phyloP scores from a whole-genome alignment of 2,113 vertebrate species.

The Rhinoptilus africanus region DNA sequence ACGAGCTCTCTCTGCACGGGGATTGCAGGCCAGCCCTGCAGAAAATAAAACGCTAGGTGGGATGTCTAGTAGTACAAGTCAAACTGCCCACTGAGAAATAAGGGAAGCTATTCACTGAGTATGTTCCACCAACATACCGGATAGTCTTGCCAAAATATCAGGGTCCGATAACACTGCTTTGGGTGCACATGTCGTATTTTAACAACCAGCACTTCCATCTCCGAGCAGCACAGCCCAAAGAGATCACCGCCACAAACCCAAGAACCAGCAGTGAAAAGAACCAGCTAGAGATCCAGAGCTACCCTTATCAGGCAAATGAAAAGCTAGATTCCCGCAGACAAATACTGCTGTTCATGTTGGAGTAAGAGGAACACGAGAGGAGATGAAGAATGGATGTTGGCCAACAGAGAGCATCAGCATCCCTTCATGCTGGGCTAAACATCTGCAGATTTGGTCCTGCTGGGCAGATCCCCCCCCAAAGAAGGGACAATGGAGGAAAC shows the following conservation, averaged over 20 bases:
- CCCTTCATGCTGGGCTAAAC: background rate
- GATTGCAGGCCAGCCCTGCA: background rate
- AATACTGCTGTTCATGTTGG: background rate
- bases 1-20: background rate
- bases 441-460: background rate
- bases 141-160: background rate
- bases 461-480: background rate
- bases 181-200: accelerated
- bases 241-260: background rate
- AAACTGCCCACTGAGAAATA: background rate
- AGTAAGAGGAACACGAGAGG: background rate
- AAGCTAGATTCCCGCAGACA: background rate
- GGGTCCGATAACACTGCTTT: accelerated
- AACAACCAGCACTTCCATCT: background rate
- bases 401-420: background rate
- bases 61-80: background rate
- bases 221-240: background rate
- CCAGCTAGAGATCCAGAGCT: background rate
- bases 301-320: background rate
- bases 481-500: background rate
- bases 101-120: accelerated
- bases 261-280: background rate
- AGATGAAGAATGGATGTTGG: background rate
- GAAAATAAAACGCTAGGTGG: accelerated
- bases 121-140: accelerated